A percentile compares a stretch with the other conserved stretches of the same genome.
Evolutionary conservation across 2,888 invertebrate species (phyloP).

Genomic region (Pseudoips prasinana): DNA sequence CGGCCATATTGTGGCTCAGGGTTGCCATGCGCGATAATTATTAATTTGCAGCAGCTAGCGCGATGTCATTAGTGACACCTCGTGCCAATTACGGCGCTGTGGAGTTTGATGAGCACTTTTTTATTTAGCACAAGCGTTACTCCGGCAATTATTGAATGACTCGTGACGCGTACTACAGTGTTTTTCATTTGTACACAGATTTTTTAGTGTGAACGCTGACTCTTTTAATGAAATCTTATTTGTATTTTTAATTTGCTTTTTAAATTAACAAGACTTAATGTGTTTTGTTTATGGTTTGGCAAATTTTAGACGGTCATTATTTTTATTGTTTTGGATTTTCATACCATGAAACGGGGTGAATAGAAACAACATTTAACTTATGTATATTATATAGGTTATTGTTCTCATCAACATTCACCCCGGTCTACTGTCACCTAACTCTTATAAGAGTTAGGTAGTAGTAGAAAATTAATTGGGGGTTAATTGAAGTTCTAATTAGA

Average conservation of each 20-base stretch:
- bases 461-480: too few species aligned
- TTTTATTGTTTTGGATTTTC: constrained; percentile 3
- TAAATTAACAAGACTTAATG: constrained; percentile 14
- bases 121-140: constrained; percentile 76
- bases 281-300: neutral
- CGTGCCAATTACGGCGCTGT: constrained; percentile 76
- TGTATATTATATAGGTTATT: too few species aligned
- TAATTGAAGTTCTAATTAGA: too few species aligned
- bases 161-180: constrained; percentile 62
- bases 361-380: too few species aligned
- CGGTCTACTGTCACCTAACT: too few species aligned
- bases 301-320: constrained; percentile 7
- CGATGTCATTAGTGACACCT: constrained; percentile 79
- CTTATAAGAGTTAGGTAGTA: too few species aligned
- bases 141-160: constrained; percentile 76
- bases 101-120: constrained; percentile 76
- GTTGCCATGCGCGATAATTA: constrained; percentile 80
- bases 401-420: too few species aligned
- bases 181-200: constrained; percentile 38
- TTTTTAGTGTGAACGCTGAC: constrained; percentile 44
- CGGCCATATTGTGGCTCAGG: constrained; percentile 74
- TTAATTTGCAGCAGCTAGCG: constrained; percentile 73
- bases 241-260: constrained; percentile 27
- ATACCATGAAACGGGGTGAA: too few species aligned
- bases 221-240: constrained; percentile 39